Evolutionary conservation across 2,797 vertebrate genomes (phyloP).

Genomic region (Simalia tracyae): DNA sequence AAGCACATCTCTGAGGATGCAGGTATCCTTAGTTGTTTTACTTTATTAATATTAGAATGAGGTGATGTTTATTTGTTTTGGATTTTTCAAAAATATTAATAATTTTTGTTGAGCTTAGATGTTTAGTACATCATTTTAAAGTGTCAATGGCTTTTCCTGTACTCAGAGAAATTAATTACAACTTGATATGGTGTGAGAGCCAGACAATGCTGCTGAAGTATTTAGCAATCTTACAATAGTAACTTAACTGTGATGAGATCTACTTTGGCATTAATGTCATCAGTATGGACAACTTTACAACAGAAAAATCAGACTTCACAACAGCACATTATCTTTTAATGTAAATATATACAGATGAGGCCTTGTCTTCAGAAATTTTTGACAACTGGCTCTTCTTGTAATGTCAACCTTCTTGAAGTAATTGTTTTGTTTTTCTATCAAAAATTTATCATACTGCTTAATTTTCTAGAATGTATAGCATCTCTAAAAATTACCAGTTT

Average conservation of each 20-base stretch:
- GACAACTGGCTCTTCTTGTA: not conserved
- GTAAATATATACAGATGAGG: not conserved
- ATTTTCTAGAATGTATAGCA: not conserved
- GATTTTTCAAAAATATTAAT: not conserved
- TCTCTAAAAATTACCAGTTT: not conserved
- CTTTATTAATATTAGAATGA: not conserved
- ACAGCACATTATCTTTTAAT: not conserved
- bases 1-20: slow-evolving; percentile 87
- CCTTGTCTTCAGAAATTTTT: not conserved
- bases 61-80: not conserved
- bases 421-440: not conserved
- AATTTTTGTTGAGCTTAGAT: not conserved
- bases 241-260: not conserved
- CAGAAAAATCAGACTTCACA: not conserved
- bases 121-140: not conserved
- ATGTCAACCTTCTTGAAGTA: not conserved
- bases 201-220: not conserved
- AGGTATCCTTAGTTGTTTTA: slow-evolving; percentile 66
- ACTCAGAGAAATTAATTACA: not conserved
- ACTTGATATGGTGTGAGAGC: not conserved
- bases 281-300: not conserved
- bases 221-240: not conserved
- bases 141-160: not conserved
- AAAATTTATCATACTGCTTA: not conserved
- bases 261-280: not conserved